Percentiles rank a stretch among this genome's conserved stretches.
Conservation (phyloP, 2,113 vertebrate genomes). For the Clarias batrachus region DNA sequence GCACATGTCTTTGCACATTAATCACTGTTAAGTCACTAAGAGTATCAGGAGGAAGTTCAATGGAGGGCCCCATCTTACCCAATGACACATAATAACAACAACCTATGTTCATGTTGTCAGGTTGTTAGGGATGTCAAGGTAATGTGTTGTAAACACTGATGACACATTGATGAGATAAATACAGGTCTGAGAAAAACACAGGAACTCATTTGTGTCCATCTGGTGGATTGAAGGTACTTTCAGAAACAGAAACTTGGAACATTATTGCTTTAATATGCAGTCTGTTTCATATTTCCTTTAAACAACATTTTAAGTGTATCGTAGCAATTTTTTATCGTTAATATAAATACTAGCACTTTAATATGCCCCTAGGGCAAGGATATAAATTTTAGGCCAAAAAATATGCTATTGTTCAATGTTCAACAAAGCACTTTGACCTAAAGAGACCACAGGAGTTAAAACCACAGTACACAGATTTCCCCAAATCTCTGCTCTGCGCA, state of each 20-base stretch:
- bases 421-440: background rate
- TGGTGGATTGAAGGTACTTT: background rate
- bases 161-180: background rate
- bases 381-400: background rate
- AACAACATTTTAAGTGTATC: background rate
- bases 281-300: background rate
- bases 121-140: conserved; percentile 1
- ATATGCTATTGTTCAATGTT: background rate
- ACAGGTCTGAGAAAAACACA: background rate
- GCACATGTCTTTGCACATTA: background rate
- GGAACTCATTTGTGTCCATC: background rate
- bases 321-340: background rate
- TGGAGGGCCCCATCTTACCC: background rate
- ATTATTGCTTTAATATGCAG: background rate
- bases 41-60: background rate
- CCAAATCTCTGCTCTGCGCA: background rate
- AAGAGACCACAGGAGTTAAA: background rate
- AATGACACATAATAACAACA: background rate
- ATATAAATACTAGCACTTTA: background rate
- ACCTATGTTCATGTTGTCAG: background rate
- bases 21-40: conserved; percentile 23
- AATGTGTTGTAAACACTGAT: conserved; percentile 25
- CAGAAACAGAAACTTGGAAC: background rate
- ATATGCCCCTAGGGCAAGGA: background rate
- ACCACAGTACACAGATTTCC: background rate